phyloP scores from a whole-genome alignment of 2,797 vertebrate species.

The Podargus strigoides region DNA sequence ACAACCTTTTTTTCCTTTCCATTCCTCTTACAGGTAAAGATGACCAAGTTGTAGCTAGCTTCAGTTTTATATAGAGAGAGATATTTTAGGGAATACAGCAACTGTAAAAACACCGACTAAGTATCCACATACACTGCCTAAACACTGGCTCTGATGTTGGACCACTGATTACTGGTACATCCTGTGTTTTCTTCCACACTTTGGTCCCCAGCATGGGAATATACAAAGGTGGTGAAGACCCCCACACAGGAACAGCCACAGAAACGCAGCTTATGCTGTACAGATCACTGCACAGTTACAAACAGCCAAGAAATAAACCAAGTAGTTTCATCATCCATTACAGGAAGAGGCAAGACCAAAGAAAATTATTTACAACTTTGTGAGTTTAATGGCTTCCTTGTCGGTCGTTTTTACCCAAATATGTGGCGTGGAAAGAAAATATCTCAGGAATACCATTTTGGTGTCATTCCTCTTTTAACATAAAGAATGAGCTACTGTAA shows the following conservation, averaged over 20 bases:
- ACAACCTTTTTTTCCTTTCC: not conserved
- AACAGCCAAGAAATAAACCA: not conserved
- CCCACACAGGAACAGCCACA: not conserved
- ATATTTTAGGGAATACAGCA: not conserved
- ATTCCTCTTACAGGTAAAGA: not conserved
- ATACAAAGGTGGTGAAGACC: not conserved
- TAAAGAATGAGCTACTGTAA: not conserved
- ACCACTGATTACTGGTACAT: not conserved
- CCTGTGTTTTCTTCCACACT: rapidly evolving
- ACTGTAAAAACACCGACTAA: not conserved
- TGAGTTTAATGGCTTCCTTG: not conserved
- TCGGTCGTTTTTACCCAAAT: rapidly evolving
- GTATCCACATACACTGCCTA: not conserved
- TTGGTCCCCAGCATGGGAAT: not conserved
- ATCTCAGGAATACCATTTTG: not conserved
- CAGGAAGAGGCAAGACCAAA: not conserved
- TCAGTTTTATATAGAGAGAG: not conserved
- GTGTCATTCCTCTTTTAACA: not conserved
- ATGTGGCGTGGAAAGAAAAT: not conserved
- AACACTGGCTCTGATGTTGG: not conserved
- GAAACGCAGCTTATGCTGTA: not conserved
- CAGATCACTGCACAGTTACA: not conserved
- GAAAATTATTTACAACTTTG: not conserved
- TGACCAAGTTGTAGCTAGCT: not conserved
- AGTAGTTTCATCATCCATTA: not conserved